Evolutionary conservation across 2,797 vertebrate species (phyloP), one percentile per base, ranked within the genome.

Genomic region (Enteromius thamalakanensis): DNA sequence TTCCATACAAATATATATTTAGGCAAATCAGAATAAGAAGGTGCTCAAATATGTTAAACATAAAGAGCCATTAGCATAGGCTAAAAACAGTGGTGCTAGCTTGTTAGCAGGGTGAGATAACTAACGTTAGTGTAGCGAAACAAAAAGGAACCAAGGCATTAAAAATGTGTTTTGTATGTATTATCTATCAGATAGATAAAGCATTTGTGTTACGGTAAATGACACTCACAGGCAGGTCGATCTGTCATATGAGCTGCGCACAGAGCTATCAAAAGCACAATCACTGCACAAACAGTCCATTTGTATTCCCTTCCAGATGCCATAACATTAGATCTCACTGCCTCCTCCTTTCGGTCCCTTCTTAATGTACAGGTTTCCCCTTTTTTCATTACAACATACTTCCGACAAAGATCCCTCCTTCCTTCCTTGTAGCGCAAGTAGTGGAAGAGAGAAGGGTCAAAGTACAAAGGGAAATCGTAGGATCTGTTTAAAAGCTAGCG

Each of bases 371-470:
- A 62, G 9, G 26, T 26, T 84, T 90, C 89, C 72, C 32, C 64
- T 75, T 89, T 90, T 89, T 67, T 83, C 94, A 94, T 92, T 65
- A 74, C 42, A 83, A 11, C 81, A 84, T 40, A 85, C 89, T 90
- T 91, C 89, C 92, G 85, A 42, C 40, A 42, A 42, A 42, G 40
- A 87, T 14, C 1, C 23, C 84, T 86, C 49, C 83, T 90, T 86
- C 49, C 83, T 90, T 91, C 87, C 23, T 80, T 90, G 90, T 91
- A 90, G 86, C 89, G 79, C 58, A 40, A 60, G 82, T 91, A 94
- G 71, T 90, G 94, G 83, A 68, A 88, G 91, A 88, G 85, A 86
- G 19, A 26, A 89, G 92, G 93, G 91, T 88, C 93, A 93, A 93
- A 93, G 60, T 89, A 84, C 14, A 29, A 37, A 45, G 4, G 9